Evolutionary conservation across 2,888 invertebrate genomes (phyloP).

Genomic region (Allacma fusca): DNA sequence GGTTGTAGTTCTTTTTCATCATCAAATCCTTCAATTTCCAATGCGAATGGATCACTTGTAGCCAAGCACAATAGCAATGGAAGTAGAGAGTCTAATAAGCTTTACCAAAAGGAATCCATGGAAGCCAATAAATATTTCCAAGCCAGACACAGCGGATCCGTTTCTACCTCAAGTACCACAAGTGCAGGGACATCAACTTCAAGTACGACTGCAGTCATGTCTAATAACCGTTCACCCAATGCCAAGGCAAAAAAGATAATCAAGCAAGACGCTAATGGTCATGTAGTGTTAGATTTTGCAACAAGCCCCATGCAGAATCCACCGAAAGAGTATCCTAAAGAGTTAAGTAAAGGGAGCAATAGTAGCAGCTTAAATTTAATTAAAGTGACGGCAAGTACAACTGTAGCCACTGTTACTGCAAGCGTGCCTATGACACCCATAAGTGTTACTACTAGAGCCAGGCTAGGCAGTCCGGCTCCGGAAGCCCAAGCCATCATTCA

Average conservation of each 20-base stretch:
- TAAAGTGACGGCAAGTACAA: neutral
- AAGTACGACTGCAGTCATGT: neutral
- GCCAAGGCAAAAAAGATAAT: neutral
- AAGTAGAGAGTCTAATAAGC: neutral
- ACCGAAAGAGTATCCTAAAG: neutral
- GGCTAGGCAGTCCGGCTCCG: conserved; percentile 5
- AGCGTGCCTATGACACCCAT: neutral
- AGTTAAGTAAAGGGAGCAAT: neutral
- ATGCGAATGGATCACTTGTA: neutral
- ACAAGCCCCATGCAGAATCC: neutral
- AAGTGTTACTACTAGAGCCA: neutral
- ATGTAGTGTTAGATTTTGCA: neutral
- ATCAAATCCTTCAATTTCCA: neutral
- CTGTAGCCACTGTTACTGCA: neutral
- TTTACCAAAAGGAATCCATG: neutral
- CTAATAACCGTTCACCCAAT: conserved; percentile 7
- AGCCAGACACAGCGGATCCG: neutral
- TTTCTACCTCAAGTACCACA: neutral
- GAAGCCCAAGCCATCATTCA: neutral
- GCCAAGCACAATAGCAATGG: neutral
- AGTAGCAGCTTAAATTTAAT: neutral
- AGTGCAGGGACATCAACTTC: neutral
- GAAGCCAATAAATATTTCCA: neutral
- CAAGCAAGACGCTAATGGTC: neutral
- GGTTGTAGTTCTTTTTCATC: neutral